phyloP scores from a whole-genome alignment of 2,113 vertebrate species.

The Calidris pygmaea region DNA sequence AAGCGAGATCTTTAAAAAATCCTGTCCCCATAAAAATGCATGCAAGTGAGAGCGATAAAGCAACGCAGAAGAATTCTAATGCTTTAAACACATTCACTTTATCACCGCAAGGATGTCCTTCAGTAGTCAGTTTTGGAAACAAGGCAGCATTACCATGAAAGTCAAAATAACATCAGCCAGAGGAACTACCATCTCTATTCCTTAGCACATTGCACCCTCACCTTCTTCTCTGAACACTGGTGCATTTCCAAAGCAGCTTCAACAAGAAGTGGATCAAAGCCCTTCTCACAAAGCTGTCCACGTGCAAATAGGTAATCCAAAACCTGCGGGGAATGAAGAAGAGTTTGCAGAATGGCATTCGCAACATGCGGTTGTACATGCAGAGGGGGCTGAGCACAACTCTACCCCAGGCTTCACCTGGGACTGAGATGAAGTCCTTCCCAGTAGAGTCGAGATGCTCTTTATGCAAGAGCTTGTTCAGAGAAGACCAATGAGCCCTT shows the following conservation, averaged over 20 bases:
- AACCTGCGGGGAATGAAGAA: constrained; percentile 52
- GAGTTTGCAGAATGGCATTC: background rate
- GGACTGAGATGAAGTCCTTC: background rate
- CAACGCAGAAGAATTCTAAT: background rate
- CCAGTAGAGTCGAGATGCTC: background rate
- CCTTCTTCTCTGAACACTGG: constrained; percentile 92
- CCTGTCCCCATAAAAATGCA: background rate
- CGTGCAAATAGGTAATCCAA: constrained; percentile 90
- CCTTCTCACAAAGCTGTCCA: constrained; percentile 88
- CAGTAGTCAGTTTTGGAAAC: background rate
- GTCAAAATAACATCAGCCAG: background rate
- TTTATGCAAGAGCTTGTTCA: background rate
- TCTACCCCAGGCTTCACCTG: background rate
- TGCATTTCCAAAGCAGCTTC: constrained; percentile 92
- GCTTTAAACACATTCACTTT: background rate
- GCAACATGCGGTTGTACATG: background rate
- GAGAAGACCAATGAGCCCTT: background rate
- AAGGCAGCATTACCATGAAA: background rate
- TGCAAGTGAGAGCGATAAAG: background rate
- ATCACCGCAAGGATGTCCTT: background rate
- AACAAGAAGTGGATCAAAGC: constrained; percentile 87
- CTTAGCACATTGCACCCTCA: constrained; percentile 40
- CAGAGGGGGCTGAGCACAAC: background rate
- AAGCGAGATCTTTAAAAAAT: background rate
- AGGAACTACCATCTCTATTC: background rate